Base-by-base conservation (phyloP, 2,797 vertebrate genomes). In the Xerus rutilus region DNA sequence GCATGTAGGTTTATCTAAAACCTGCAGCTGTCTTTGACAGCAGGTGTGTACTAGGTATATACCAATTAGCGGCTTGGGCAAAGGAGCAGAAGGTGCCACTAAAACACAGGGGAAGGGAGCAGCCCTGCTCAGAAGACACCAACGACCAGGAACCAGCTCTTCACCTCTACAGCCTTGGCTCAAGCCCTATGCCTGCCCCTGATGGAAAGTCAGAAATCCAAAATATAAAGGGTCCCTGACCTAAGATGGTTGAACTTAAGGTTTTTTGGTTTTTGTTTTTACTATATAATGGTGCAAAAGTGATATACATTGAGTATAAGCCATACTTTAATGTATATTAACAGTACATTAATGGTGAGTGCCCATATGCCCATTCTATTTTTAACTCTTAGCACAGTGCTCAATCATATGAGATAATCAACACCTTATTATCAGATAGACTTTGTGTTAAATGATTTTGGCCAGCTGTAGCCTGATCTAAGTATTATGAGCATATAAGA, bases 391-490 rank as follows among this genome's bases (percentile, higher is more conserved):
- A 25, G 18, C 7, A 65, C 14, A 76, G 6, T 25, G 43, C 20
- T 32, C 18, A 23, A 18, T 47, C 47, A 43, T 4, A 7, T 1
- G 67, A 47, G n/a, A 54, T 20, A n/a, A 2, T 21, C 7, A 52
- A 28, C 47, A 54, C 8, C 7, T 65, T 35, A 7, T 49, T 43
- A 8, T 54, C 23, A 43, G 70, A 30, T 39, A 54, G 13, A 8
- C 70, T 76, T 30, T 54, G 10, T 65, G 59, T n/a, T 32, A 32
- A 32, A 72, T n/a, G n/a, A 25, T 54, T 10, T 52, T 76, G 59
- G 5, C n/a, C 47, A 67, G 25, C 15, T 52, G 43, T 17, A 65
- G 47, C 25, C 10, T 25, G 5, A 8, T 2, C 0, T n/a, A 13
- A 47, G 30, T 67, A 43, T n/a, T 32, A 10, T 35, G 32, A 49